Conservation (phyloP, 2,888 invertebrate species). For the Clivina fossor region DNA sequence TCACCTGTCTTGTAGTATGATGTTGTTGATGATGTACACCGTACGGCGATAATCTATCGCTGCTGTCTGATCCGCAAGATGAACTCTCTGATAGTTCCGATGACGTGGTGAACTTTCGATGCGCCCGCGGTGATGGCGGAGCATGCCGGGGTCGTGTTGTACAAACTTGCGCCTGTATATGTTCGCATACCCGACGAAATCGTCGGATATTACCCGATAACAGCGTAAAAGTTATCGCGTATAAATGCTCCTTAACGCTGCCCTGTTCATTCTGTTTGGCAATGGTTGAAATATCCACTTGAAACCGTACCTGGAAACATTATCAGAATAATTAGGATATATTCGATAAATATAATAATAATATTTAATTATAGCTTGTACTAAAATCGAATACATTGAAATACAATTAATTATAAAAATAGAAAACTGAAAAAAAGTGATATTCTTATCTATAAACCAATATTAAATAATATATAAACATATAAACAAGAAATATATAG, state of each 20-base stretch:
- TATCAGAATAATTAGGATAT: no score
- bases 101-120: constrained; percentile 62
- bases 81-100: constrained; percentile 68
- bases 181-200: constrained; percentile 94
- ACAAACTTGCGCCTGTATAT: constrained; percentile 82
- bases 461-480: no score
- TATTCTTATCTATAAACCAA: no score
- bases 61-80: constrained; percentile 69
- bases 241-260: constrained; percentile 72
- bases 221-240: constrained; percentile 92
- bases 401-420: no score
- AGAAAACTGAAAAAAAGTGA: no score
- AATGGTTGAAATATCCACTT: constrained; percentile 85
- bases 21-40: constrained; percentile 26
- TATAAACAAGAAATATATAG: no score
- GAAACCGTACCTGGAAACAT: constrained; percentile 98
- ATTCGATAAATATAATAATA: no score
- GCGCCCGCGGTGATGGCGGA: constrained; percentile 65
- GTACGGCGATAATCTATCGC: constrained; percentile 61
- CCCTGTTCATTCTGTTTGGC: constrained; percentile 69
- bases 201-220: constrained; percentile 92
- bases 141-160: constrained; percentile 61
- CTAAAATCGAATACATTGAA: no score
- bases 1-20: constrained; percentile 30
- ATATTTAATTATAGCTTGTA: no score